Conservation (phyloP, 2,888 invertebrate species). For the Microplitis manilae region DNA sequence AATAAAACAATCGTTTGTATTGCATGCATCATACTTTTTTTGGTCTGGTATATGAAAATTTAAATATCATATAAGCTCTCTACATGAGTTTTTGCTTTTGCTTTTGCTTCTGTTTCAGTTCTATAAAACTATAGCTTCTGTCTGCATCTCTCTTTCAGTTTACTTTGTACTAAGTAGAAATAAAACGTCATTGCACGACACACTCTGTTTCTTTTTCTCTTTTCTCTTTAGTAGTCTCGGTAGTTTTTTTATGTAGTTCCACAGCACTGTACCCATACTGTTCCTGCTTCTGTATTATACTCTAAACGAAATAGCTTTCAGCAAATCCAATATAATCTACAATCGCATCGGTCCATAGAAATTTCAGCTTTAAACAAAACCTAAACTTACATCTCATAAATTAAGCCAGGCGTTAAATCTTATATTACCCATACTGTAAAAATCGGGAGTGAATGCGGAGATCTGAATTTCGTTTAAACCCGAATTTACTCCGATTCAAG, state of each 20-base stretch:
- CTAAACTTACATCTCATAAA: not conserved
- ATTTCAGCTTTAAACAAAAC: not conserved
- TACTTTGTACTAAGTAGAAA: slow-evolving; percentile 10
- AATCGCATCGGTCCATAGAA: slow-evolving; percentile 26
- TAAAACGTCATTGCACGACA: slow-evolving; percentile 3
- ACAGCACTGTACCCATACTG: slow-evolving; percentile 29
- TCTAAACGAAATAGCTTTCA: slow-evolving; percentile 16
- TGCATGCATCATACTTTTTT: no score
- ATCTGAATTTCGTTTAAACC: not conserved
- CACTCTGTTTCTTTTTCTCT: slow-evolving; percentile 31
- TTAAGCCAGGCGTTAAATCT: not conserved
- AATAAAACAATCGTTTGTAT: no score
- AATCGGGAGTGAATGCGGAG: not conserved
- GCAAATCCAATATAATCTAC: slow-evolving; percentile 22
- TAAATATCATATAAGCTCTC: slow-evolving; percentile 6
- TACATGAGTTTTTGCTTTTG: slow-evolving; percentile 26
- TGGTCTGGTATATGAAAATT: no score
- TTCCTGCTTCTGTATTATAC: not conserved
- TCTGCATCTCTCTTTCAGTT: not conserved
- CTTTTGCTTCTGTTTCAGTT: slow-evolving; percentile 5
- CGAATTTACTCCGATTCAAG: not conserved
- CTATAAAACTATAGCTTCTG: not conserved
- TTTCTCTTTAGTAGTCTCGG: slow-evolving; percentile 1
- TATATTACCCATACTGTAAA: no score
- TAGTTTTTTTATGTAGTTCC: not conserved